Evolutionary conservation across 2,888 invertebrate species (phyloP), one percentile per base, ranked within the genome.

Genomic region (Meta bourneti): DNA sequence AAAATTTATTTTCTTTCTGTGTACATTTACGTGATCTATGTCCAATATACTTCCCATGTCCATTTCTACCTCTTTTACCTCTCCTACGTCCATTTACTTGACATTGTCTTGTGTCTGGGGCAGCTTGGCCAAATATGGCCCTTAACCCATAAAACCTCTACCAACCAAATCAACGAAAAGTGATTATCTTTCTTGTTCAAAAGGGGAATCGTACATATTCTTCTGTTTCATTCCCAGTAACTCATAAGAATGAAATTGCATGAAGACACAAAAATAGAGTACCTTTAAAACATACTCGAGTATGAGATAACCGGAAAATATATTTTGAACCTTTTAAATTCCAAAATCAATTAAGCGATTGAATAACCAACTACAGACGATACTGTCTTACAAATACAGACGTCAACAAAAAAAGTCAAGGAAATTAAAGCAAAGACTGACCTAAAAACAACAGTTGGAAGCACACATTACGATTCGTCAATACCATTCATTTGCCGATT

Each of bases 381-480:
- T n/a, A n/a, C n/a, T n/a, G n/a, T n/a, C n/a, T n/a, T n/a, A 61
- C 61, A 61, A 61, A 61, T 61, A 61, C 61, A 61, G 61, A 61
- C 0, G 61, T 6, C 0, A 9, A 9, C 1, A 78, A 78, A 16
- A n/a, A 48, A 19, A 9, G n/a, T 49, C 20, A 71, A 4, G 34
- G 19, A 72, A 82, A 34, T 70, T 8, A 51, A 69, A 81, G n/a
- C n/a, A 49, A 82, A 71, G 61, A 61, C 9, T 9, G n/a, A 51
- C 19, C 1, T 82, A 82, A 70, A 86, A 86, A 77, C 77, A 77
- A 49, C 77, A 86, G 69, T 86, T 78, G 69, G 69, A 78, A 48
- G 86, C 77, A 86, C 77, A 69, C 77, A 78, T 86, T 61, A 49
- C 77, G 61, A 86, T 72, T 87, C 79, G 16, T 72, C n/a, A n/a